A percentile compares a stretch with the other conserved stretches of the same genome.
These are phyloP conservation scores for Platyrinchus mystaceus DNA, from an alignment of 2,797 vertebrate genomes.

Conservation along the genomic window DNA sequence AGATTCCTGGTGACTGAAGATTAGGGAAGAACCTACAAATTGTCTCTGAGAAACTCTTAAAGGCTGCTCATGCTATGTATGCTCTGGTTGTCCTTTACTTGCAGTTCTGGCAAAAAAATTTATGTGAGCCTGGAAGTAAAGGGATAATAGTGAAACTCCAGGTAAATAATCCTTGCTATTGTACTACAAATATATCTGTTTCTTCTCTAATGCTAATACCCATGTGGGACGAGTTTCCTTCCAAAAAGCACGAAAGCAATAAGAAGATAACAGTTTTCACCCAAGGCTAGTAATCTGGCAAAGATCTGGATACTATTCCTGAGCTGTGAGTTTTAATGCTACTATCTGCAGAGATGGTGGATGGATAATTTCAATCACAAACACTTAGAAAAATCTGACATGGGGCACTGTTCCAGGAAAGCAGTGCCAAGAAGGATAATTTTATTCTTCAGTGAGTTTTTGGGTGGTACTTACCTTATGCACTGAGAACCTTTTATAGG, in stretches of 20 bases:
- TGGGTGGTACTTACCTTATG: conserved; percentile 15
- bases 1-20: not conserved
- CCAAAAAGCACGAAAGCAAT: not conserved
- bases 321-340: not conserved
- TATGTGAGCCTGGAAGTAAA: not conserved
- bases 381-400: not conserved
- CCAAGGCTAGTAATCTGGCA: conserved; percentile 21
- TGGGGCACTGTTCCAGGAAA: conserved; percentile 13
- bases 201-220: not conserved
- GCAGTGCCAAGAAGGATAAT: conserved; percentile 11
- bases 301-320: not conserved
- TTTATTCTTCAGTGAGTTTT: conserved; percentile 32
- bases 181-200: not conserved
- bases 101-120: not conserved
- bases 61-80: not conserved
- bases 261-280: conserved; percentile 28
- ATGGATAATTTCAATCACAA: conserved; percentile 37
- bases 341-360: conserved; percentile 31
- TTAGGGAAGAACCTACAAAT: not conserved
- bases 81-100: not conserved
- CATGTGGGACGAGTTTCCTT: not conserved
- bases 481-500: not conserved
- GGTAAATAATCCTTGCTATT: conserved; percentile 35
- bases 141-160: not conserved
- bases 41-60: not conserved